A percentile compares a stretch with the other conserved stretches of the same genome.
These are phyloP conservation scores for Saccopteryx bilineata DNA, from an alignment of 2,113 vertebrate species.

Conservation along the genomic window DNA sequence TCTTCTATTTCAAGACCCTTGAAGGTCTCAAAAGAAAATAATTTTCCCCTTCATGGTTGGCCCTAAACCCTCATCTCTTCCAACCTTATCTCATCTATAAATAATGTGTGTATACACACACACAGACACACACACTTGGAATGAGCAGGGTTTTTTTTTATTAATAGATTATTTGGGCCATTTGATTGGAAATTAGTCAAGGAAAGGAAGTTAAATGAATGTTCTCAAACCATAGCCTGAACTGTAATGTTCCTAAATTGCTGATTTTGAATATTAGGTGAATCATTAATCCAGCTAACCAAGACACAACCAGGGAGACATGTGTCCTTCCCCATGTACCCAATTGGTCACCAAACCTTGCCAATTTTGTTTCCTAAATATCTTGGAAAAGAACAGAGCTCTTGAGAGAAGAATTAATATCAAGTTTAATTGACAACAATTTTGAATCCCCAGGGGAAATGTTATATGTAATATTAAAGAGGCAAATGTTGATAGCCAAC, in stretches of 20 bases:
- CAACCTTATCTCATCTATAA: neutral
- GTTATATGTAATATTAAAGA: neutral
- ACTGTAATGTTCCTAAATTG: neutral
- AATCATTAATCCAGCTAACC: neutral
- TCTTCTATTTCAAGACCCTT: neutral
- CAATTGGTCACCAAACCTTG: neutral
- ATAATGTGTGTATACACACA: neutral
- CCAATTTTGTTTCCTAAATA: neutral
- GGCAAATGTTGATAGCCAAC: neutral
- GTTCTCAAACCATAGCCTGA: neutral
- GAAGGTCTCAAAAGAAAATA: neutral
- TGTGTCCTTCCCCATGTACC: neutral
- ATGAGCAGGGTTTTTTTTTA: neutral
- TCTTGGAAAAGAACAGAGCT: neutral
- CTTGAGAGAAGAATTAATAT: neutral
- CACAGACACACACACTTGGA: neutral
- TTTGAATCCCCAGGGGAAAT: neutral
- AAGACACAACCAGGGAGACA: neutral
- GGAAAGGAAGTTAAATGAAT: neutral
- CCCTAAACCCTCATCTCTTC: neutral
- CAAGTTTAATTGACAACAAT: slow-evolving; percentile 42
- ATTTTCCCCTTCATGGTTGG: neutral
- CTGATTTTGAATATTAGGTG: neutral
- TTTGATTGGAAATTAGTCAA: slow-evolving; percentile 13
- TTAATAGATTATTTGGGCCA: neutral